Conservation (phyloP, 2,888 invertebrate genomes). For the Heliconius aoede region DNA sequence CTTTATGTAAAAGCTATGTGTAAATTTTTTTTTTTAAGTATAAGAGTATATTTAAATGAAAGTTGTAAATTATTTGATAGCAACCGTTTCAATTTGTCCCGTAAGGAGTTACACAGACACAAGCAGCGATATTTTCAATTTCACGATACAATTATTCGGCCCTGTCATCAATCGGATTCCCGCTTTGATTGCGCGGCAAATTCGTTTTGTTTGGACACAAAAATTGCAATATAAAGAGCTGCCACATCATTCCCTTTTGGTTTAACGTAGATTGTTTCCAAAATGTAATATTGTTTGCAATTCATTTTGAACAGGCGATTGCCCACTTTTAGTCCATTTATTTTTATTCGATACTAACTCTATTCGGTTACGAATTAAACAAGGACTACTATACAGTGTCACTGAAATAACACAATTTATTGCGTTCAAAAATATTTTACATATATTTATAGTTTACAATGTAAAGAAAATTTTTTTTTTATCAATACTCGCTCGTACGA, state of each 20-base stretch:
- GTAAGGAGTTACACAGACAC: conserved; percentile 71
- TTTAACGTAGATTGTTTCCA: conserved; percentile 83
- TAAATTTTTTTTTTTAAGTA: too few relatives aligned
- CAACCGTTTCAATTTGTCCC: conserved; percentile 44
- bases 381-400: conserved; percentile 67
- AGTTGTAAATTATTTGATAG: neutral
- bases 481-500: too few relatives aligned
- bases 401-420: conserved; percentile 73
- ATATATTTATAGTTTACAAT: neutral
- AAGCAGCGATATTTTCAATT: conserved; percentile 79
- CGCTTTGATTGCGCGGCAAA: conserved; percentile 84
- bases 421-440: conserved; percentile 52
- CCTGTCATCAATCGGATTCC: conserved; percentile 83
- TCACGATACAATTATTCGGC: conserved; percentile 83
- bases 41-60: neutral
- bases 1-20: too few relatives aligned
- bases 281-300: conserved; percentile 83
- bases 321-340: conserved; percentile 75
- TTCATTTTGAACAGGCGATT: conserved; percentile 80
- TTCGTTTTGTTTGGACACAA: conserved; percentile 84
- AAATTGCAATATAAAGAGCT: conserved; percentile 84
- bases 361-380: conserved; percentile 59
- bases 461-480: too few relatives aligned
- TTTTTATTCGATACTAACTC: conserved; percentile 71
- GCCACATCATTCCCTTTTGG: conserved; percentile 84